A percentile compares a stretch with the other conserved stretches of the same genome.
Conservation (phyloP, 1,140 invertebrate species). For the Cotesia chilonis region DNA sequence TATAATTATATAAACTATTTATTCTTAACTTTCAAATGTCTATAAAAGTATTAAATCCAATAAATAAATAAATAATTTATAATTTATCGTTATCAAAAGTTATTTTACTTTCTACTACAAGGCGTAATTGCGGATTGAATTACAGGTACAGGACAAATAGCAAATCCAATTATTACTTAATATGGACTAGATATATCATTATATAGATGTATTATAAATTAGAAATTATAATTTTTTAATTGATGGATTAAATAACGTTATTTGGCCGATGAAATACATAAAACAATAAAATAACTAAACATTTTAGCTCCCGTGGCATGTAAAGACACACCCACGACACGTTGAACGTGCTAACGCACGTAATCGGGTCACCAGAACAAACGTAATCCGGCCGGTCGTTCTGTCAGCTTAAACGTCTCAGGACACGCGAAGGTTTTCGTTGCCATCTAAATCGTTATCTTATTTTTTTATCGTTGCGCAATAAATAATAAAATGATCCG, state of each 20-base stretch:
- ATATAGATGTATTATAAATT: neutral
- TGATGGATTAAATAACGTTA: neutral
- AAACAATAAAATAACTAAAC: neutral
- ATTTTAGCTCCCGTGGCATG: slow-evolving; percentile 21
- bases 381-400: slow-evolving; percentile 38
- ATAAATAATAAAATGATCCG: slow-evolving; percentile 8
- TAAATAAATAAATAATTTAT: no score
- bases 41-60: no score
- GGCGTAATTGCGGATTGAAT: no score
- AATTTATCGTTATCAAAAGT: no score
- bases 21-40: no score
- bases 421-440: slow-evolving; percentile 30
- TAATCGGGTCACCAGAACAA: slow-evolving; percentile 41
- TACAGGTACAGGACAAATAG: no score
- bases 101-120: no score
- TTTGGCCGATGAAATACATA: slow-evolving; percentile 3
- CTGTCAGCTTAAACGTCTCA: slow-evolving; percentile 20
- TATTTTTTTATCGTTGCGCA: neutral
- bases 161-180: neutral
- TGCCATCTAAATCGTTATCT: slow-evolving; percentile 51
- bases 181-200: neutral
- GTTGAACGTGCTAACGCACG: slow-evolving; percentile 30
- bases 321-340: slow-evolving; percentile 30
- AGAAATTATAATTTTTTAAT: no score
- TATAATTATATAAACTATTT: no score